phyloP scores from a whole-genome alignment of 2,113 vertebrate genomes.

The Pachycephala philippinensis region DNA sequence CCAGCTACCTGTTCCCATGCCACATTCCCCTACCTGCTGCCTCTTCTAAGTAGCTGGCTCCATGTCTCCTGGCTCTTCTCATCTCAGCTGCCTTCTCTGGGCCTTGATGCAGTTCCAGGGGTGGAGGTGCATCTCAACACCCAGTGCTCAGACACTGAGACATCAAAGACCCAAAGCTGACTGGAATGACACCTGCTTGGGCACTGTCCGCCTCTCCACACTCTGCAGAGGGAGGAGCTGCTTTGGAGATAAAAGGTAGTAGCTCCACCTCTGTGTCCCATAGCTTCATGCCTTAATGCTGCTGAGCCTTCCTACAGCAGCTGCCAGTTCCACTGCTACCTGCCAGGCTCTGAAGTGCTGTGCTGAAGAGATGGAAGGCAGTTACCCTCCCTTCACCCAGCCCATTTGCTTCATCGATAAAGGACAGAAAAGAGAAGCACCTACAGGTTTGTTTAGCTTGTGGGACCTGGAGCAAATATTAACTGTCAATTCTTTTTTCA shows the following conservation, averaged over 20 bases:
- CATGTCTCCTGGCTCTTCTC: not conserved
- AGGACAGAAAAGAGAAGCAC: not conserved
- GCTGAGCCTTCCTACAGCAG: not conserved
- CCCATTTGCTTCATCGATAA: not conserved
- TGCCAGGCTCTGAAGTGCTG: not conserved
- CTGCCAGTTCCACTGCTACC: not conserved
- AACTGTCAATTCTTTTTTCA: not conserved
- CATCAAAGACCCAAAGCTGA: not conserved
- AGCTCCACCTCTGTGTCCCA: slow-evolving; percentile 22
- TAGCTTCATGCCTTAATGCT: not conserved
- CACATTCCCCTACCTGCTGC: not conserved
- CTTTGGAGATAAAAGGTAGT: not conserved
- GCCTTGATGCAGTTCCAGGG: not conserved
- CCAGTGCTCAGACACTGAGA: not conserved
- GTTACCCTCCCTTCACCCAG: not conserved
- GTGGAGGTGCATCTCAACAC: not conserved
- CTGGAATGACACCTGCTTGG: not conserved
- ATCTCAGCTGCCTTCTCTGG: not conserved
- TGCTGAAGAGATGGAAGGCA: not conserved
- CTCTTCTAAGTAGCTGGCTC: not conserved
- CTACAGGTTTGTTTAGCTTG: not conserved
- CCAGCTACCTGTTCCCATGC: not conserved
- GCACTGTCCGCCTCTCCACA: not conserved
- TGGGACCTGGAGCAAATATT: not conserved
- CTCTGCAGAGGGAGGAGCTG: slow-evolving; percentile 21